Base-by-base conservation (phyloP, 2,888 invertebrate species). In the Zaprionus bogoriensis region DNA sequence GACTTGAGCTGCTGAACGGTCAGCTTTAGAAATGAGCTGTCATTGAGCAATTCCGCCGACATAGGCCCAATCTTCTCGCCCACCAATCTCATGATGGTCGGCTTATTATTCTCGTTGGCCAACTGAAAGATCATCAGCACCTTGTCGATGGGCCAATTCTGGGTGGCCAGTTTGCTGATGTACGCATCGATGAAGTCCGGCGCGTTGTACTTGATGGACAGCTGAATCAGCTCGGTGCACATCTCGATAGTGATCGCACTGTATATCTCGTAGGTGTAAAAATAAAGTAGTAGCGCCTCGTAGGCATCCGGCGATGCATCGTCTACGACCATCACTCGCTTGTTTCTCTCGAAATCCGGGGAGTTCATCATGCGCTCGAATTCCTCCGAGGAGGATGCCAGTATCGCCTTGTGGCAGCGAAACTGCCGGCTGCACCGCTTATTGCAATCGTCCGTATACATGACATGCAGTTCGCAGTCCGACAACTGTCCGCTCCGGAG, bases 231-330 rank as follows among this genome's bases (percentile, higher is more conserved):
- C 30, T 85, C 77, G 0, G 30, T 22, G 20, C 60, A 75, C 52
- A 80, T 59, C 0, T 74, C 74, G 1, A 82, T 42, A 2, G 42
- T 50, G 10, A 61, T 65, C 5, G 65, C 42, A 19, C 66, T 64
- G 23, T 75, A 64, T 1, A 85, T 61, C 53, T 85, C 81, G 32
- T 79, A 81, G 12, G 70, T 75, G 47, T 85, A 85, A 10, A 81
- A 63, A 6, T 83, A 85, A 0, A 76, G 64, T 4, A 85, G 32
- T 12, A 85, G 22, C 0, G 68, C 54, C 22, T 79, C 75, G 27
- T 85, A 83, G 5, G 69, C 77, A 23, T 69, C 65, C 10, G 79
- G 70, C 0, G 59, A 60, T n/a, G 81, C 79, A 32, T 85, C 83
- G 0, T 65, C 46, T 22, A 85, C 60, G 4, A 9, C 17, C 6